Evolutionary conservation across 35 echinoderm and acorn worm species (phyloP), one percentile per base, ranked within the genome.

Genomic region (Anneissia japonica): DNA sequence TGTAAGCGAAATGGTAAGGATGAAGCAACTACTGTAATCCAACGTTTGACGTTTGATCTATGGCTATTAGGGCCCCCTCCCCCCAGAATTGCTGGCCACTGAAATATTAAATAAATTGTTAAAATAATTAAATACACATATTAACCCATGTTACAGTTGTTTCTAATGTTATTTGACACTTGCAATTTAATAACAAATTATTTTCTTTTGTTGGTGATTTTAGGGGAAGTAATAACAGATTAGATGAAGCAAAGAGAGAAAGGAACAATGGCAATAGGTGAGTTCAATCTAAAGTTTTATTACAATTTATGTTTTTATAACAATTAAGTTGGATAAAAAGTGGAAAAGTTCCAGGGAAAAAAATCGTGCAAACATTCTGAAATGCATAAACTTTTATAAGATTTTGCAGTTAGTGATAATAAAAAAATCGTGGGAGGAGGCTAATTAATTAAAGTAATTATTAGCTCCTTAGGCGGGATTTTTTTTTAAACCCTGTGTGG

Each of bases 151-250:
- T 78, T 35, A 32, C 31, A 78, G 76, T 32, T 35, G 38, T 35
- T 78, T 35, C 1, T 4, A 30, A 19, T 16, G 34, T 33, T 31
- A 12, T 31, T 29, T 11, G 4, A 31, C 4, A 75, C 6, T 29
- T 21, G 19, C 21, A 29, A 75, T 21, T 33, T 16, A 72, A 72
- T 35, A 38, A 21, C 21, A 38, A 13, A 26, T 39, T 81, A 75
- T 86, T 5, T 51, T 83, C 36, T 80, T 74, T 37, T 81, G 40
- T n/a, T n/a, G n/a, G n/a, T n/a, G n/a, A n/a, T 74, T 83, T 35
- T 86, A 99, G 96, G 79, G 96, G 96, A 34, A 99, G 96, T 45
- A 99, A 99, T n/a, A 99, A 99, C 81, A 91, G 96, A 91, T 79
- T 99, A 46, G 96, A 89, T 90, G 96, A 99, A 84, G 86, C 89